Evolutionary conservation across 35 echinoderm and acorn worm species (phyloP).

Genomic region (Ophioderma brevispina): DNA sequence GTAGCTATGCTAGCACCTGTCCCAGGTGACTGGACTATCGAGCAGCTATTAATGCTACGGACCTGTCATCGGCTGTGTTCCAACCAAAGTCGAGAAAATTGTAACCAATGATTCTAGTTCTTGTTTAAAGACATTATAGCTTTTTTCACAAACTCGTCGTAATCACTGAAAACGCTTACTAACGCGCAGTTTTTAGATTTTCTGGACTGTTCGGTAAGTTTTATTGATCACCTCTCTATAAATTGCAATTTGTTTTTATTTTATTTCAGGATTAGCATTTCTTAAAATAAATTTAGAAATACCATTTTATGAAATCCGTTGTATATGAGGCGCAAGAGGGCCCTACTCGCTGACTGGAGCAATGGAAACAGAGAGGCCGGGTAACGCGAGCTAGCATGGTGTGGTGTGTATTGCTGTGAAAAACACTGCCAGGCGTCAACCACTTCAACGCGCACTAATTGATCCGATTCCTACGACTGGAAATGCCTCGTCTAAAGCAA

Average conservation of each 20-base stretch:
- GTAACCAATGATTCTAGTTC: neutral
- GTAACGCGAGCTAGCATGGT: neutral
- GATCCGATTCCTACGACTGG: no score
- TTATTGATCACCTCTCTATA: no score
- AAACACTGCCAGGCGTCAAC: no score
- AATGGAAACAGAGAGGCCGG: neutral
- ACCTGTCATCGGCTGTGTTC: neutral
- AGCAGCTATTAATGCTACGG: conserved; percentile 38
- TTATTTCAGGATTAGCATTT: neutral
- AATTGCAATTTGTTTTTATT: neutral
- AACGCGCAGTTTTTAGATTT: no score
- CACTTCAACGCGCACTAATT: no score
- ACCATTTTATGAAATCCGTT: neutral
- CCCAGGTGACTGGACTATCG: conserved; percentile 37
- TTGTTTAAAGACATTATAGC: neutral
- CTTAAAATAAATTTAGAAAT: neutral
- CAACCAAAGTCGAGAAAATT: neutral
- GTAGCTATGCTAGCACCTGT: conserved; percentile 21
- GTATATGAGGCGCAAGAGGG: neutral
- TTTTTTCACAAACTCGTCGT: no score
- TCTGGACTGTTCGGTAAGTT: no score
- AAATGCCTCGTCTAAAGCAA: no score
- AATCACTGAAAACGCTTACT: no score
- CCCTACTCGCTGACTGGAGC: neutral
- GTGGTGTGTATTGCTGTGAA: no score